Percentiles rank a stretch among this genome's conserved stretches.
Conservation (phyloP, 2,113 vertebrate genomes). For the Barnardius zonarius region DNA sequence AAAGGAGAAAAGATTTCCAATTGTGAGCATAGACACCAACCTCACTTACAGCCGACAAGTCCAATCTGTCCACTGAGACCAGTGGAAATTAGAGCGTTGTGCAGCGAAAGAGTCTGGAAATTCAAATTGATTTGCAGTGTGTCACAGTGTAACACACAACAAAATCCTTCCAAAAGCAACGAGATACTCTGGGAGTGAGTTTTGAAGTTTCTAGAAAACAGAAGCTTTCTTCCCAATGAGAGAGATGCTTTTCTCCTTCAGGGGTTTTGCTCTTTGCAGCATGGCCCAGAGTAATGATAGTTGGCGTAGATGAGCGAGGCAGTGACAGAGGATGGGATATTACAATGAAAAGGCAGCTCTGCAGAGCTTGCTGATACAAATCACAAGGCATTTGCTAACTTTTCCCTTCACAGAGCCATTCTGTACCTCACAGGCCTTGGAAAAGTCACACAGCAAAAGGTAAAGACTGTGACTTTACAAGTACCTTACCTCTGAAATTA, state of each 20-base stretch:
- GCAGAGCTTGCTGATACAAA: not conserved
- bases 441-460: not conserved
- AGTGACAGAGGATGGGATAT: not conserved
- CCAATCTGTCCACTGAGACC: accelerated
- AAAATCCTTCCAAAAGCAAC: not conserved
- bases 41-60: accelerated
- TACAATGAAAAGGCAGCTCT: not conserved
- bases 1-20: not conserved
- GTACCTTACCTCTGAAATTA: not conserved
- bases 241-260: not conserved
- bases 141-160: not conserved
- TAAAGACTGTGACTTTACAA: not conserved
- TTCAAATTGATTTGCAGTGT: accelerated
- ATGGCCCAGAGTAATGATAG: accelerated
- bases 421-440: not conserved
- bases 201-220: not conserved
- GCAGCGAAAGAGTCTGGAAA: not conserved
- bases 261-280: not conserved
- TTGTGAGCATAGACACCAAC: accelerated
- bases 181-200: not conserved
- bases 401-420: not conserved
- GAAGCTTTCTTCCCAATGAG: not conserved
- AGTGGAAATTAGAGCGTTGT: not conserved
- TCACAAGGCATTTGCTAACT: not conserved
- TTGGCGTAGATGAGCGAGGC: not conserved